Base-by-base conservation (phyloP, 2,797 vertebrate species). In the Syndactyla subalaris region DNA sequence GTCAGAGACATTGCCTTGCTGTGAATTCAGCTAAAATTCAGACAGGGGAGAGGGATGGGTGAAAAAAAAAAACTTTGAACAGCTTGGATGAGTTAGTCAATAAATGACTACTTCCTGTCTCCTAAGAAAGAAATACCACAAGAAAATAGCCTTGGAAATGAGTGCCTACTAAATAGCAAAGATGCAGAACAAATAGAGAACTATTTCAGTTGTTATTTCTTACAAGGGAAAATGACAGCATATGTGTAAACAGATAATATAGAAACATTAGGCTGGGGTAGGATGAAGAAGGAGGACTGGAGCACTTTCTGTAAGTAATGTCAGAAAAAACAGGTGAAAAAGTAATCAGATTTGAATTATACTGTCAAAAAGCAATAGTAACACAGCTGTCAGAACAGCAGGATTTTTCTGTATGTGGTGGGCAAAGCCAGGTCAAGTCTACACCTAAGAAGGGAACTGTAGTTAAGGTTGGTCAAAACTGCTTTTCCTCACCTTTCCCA, bases 111-210 rank as follows among this genome's bases (percentile, higher is more conserved):
- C 51, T 88, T 92, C 89, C 39, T 87, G 11, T 51, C 85, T 57
- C 61, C 46, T 61, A 49, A 83, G 84, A 85, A 93, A 92, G 90
- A 90, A 82, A 91, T 52, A 58, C 13, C 41, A 14, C 21, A 70
- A 80, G 59, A 62, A 80, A 92, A 85, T 32, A 87, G 20, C 49
- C 36, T 82, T 24, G 46, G 46, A 34, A 18, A 22, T 77, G 18
- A 82, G 4, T 48, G n/a, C 68, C 72, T 91, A 34, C 65, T 77
- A 87, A 88, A 82, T 19, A 83, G 13, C 12, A 46, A 84, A 75
- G 43, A 68, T 76, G 63, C 68, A 46, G 80, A 77, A 71, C n/a
- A 59, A 63, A n/a, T 30, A 78, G 43, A 51, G 29, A 95, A 82
- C 48, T 41, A 61, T 80, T 96, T 78, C 39, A 51, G 19, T 65